Percentiles rank a stretch among this genome's conserved stretches.
These are phyloP conservation scores for Hydractinia symbiolongicarpus DNA, from an alignment of 30 jellyfish, hydroid and myxozoan species.

Conservation along the genomic window DNA sequence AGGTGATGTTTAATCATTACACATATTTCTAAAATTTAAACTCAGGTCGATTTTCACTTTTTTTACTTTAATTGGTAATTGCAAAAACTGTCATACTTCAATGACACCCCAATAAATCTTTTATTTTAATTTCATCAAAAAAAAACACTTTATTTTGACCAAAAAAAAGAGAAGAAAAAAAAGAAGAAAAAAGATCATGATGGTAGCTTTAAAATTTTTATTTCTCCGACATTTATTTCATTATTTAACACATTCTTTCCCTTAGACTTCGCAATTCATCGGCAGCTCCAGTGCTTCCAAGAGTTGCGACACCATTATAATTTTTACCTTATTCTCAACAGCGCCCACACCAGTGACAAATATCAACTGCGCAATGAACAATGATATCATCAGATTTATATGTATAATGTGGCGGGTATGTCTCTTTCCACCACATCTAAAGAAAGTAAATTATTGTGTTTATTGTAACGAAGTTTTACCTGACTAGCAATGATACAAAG, in stretches of 20 bases:
- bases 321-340: conserved; percentile 7
- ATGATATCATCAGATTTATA: conserved; percentile 17
- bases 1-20: no score
- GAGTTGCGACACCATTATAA: no score
- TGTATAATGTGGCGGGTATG: conserved; percentile 34
- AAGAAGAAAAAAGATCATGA: background rate
- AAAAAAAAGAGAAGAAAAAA: background rate
- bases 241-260: background rate
- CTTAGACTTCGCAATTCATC: background rate
- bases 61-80: no score
- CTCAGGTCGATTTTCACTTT: no score
- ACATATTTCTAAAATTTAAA: no score
- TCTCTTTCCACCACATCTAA: conserved; percentile 23
- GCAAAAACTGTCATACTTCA: no score
- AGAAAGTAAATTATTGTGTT: background rate
- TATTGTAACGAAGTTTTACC: background rate
- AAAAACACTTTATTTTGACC: no score
- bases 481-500: background rate
- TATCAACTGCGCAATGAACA: conserved; percentile 21
- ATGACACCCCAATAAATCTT: no score
- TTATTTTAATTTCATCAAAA: no score
- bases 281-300: no score
- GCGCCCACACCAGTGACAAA: conserved; percentile 27
- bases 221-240: background rate
- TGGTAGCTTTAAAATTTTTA: no score